Evolutionary conservation across 2,113 vertebrate genomes (phyloP), one percentile per base, ranked within the genome.

Genomic region (Condylura cristata): DNA sequence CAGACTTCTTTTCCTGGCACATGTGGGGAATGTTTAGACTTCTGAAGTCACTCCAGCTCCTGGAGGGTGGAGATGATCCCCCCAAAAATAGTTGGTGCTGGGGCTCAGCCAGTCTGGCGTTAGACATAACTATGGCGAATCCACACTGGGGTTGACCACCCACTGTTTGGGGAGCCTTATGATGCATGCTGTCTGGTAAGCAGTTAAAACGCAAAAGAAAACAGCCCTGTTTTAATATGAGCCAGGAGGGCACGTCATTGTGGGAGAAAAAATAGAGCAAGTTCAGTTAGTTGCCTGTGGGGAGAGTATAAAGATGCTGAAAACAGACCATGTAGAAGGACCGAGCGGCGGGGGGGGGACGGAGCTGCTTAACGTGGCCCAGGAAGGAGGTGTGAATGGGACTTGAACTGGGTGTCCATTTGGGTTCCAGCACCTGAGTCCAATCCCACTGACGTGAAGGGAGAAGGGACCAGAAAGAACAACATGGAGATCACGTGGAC

Each of bases 401-500:
- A 63, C n/a, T 46, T 94, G 51, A 96, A 61, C 76, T 86, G 63
- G 66, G 65, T 37, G 8, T 83, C 51, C 34, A n/a, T 93, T 94
- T 97, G 85, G 70, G 86, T 95, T 98, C 93, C 96, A 99, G 99
- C 99, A 65, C 99, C 99, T 26, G 99, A 99, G 97, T 96, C 98
- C 46, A 98, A 99, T 63, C 99, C 99, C 3, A 96, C 97, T 0
- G 99, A 98, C 11, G 98, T 99, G 22, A 98, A 98, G 94, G 99
- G 99, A 24, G 98, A 98, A 90, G 99, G 99, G 56, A 99, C 99
- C 91, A 98, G 98, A 48, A 99, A 99, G 94, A 99, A 99, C 98
- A 99, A 99, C 92, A 99, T 99, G 99, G 99, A 99, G 97, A 99
- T 99, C 96, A 99, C 98, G 0, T 99, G 99, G 99, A 99, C 99